Base-by-base conservation (phyloP, 2,113 vertebrate species). In the Micromys minutus region DNA sequence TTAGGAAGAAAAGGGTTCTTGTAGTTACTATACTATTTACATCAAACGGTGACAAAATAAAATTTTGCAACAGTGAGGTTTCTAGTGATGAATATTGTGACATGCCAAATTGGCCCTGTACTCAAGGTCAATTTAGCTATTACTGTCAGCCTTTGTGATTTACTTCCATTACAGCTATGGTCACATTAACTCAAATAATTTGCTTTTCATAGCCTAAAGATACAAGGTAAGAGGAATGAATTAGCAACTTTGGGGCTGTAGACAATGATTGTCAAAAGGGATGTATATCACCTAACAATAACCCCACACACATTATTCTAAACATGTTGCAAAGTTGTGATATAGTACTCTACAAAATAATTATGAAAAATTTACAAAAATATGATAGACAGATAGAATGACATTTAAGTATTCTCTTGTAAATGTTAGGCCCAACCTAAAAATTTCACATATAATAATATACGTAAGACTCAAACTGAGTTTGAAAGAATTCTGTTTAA, bases 91-190 rank as follows among this genome's bases (percentile, higher is more conserved):
- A 77, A 93, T 69, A 95, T 92, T 75, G 24, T 77, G 76, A 59
- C 57, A 39, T 89, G 45, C 9, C n/a, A 90, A 86, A 55, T 15
- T 59, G 94, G 61, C 63, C 77, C 69, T 85, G 52, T 75, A 2
- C 81, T 89, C 67, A 93, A 96, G 74, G 77, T 96, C 84, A 93
- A 89, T 55, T 31, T 4, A 55, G 24, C 21, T 83, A 42, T 89
- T 90, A 86, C 9, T 77, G 39, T 57, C 7, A 50, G 63, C 26
- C 19, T 50, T 91, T 63, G 79, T 83, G 74, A 89, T 91, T 57
- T 86, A 86, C 85, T 89, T 89, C 34, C 16, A 34, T 91, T 57
- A 76, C 15, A 52, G 65, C 24, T 87, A 2, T 45, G n/a, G 81
- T 7, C 77, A 21, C 19, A 72, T 89, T 92, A 77, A 91, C n/a